A percentile compares a stretch with the other conserved stretches of the same genome.
Evolutionary conservation across 2,113 vertebrate species (phyloP).

Genomic region (Cynopterus brachyotis): DNA sequence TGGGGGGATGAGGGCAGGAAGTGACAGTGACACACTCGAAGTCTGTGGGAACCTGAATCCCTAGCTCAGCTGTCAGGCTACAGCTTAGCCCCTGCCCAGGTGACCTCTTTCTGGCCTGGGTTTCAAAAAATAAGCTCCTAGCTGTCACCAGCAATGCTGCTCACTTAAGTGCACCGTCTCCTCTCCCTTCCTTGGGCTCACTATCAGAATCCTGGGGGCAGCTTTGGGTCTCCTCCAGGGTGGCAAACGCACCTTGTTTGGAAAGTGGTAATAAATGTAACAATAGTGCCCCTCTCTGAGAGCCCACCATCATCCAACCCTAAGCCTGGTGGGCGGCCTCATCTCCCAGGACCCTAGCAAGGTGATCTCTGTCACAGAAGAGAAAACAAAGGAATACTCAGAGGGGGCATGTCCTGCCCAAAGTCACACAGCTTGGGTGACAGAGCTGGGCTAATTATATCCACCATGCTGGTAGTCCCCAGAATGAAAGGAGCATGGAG

Average conservation of each 20-base stretch:
- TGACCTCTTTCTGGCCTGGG: not conserved
- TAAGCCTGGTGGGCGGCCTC: not conserved
- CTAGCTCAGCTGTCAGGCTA: not conserved
- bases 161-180: not conserved
- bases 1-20: not conserved
- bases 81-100: not conserved
- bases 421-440: not conserved
- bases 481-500: not conserved
- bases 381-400: not conserved
- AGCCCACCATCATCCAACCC: accelerated
- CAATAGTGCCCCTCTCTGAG: not conserved
- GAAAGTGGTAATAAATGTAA: not conserved
- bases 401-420: not conserved
- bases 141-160: no score
- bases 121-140: not conserved
- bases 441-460: not conserved
- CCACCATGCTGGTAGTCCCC: not conserved
- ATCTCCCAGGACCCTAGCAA: no score
- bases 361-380: not conserved
- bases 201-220: not conserved
- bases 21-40: not conserved
- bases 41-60: not conserved
- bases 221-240: not conserved
- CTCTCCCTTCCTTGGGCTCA: accelerated
- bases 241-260: not conserved